phyloP scores from a whole-genome alignment of 2,888 invertebrate genomes.

The Pomacea canaliculata region DNA sequence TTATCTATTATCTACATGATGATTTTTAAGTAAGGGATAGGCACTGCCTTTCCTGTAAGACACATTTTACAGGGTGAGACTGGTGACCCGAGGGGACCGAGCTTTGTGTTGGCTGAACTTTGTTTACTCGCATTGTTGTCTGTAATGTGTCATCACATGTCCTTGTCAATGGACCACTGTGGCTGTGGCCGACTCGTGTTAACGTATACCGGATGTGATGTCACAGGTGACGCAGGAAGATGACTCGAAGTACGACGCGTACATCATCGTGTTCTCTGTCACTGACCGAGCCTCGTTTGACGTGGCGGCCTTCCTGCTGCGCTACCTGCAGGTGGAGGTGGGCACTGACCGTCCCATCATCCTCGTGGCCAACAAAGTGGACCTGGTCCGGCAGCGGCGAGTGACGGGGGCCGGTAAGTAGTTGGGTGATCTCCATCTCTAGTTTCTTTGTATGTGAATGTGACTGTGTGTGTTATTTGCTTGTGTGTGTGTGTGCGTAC shows the following conservation, averaged over 20 bases:
- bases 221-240: constrained; percentile 32
- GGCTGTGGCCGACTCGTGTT: too few relatives aligned
- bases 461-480: background rate
- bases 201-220: too few relatives aligned
- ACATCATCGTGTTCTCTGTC: constrained; percentile 91
- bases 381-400: constrained; percentile 87
- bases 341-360: constrained; percentile 89
- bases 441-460: background rate
- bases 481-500: too few relatives aligned
- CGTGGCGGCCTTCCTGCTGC: constrained; percentile 85
- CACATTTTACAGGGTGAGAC: too few relatives aligned
- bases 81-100: too few relatives aligned
- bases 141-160: too few relatives aligned
- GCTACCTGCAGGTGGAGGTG: constrained; percentile 85
- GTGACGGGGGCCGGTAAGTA: constrained; percentile 85
- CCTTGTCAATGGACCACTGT: too few relatives aligned
- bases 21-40: too few relatives aligned
- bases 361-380: constrained; percentile 93
- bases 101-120: too few relatives aligned
- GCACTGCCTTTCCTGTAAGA: too few relatives aligned
- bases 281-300: constrained; percentile 87
- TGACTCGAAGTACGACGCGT: constrained; percentile 77
- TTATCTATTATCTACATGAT: too few relatives aligned
- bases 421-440: background rate
- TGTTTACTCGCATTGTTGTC: too few relatives aligned